Conservation (phyloP, 2,113 vertebrate genomes). For the Vombatus ursinus region DNA sequence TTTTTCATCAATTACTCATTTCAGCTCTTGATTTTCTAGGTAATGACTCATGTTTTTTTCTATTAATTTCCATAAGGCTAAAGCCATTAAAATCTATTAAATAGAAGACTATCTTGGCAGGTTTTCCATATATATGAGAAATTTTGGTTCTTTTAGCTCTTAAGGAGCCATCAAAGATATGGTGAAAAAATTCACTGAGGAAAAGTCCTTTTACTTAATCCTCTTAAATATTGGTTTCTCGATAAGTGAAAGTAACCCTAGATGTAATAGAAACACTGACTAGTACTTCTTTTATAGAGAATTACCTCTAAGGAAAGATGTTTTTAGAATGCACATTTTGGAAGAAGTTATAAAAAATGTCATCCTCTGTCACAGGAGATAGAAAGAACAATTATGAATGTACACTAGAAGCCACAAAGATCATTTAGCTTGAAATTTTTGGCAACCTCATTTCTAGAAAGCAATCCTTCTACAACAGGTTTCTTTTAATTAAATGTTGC, state of each 20-base stretch:
- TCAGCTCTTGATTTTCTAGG: conserved; percentile 46
- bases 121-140: not conserved
- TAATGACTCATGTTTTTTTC: conserved; percentile 18
- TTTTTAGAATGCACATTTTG: not conserved
- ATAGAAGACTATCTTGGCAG: conserved; percentile 10
- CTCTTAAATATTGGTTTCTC: not conserved
- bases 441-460: conserved; percentile 12
- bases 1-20: conserved; percentile 31
- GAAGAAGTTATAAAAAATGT: conserved; percentile 9
- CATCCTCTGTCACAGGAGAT: conserved; percentile 12
- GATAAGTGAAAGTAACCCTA: not conserved
- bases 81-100: not conserved
- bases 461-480: not conserved
- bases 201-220: not conserved
- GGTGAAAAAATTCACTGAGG: not conserved
- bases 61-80: conserved; percentile 26
- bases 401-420: not conserved
- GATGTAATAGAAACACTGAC: not conserved
- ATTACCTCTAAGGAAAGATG: not conserved
- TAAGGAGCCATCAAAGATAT: not conserved
- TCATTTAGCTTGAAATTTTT: not conserved
- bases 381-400: not conserved
- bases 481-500: conserved; percentile 12
- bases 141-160: not conserved
- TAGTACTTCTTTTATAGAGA: not conserved